These are phyloP conservation scores for Galago senegalensis DNA, from an alignment of 2,797 vertebrate genomes.

Conservation along the genomic window DNA sequence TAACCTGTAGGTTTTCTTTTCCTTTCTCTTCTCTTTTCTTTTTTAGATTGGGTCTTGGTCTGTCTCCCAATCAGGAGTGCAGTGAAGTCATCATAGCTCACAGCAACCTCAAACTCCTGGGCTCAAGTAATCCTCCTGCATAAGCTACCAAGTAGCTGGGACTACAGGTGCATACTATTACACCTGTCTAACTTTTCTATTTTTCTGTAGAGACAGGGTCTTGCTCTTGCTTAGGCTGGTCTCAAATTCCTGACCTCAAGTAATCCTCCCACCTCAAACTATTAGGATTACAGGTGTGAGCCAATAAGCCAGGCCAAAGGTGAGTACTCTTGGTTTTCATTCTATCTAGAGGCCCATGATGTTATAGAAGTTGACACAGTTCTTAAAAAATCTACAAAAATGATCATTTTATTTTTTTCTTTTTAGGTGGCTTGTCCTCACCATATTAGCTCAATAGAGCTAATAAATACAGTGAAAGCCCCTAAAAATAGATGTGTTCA, in stretches of 20 bases:
- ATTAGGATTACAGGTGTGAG: background rate
- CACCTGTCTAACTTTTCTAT: background rate
- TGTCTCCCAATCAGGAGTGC: background rate
- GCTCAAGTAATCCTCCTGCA: background rate
- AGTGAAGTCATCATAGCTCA: background rate
- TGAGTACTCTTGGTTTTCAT: background rate
- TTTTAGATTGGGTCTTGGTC: background rate
- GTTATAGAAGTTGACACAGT: slow-evolving; percentile 17
- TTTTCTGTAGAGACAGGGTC: background rate
- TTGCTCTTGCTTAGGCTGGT: background rate
- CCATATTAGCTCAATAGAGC: background rate
- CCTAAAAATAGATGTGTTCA: slow-evolving; percentile 38
- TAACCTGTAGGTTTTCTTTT: slow-evolving; percentile 44
- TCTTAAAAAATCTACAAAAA: slow-evolving; percentile 36
- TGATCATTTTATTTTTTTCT: slow-evolving; percentile 23
- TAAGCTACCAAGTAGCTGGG: background rate
- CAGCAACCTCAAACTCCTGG: background rate
- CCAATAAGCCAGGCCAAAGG: background rate
- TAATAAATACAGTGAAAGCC: slow-evolving; percentile 1
- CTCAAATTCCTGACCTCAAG: background rate
- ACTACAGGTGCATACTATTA: background rate
- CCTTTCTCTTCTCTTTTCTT: background rate
- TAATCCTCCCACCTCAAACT: background rate
- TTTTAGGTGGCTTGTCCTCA: slow-evolving; percentile 53
- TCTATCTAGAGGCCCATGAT: background rate